Percentiles rank a stretch among this genome's conserved stretches.
phyloP scores from a whole-genome alignment of 2,888 invertebrate species.

The Ypsolopha scabrella region DNA sequence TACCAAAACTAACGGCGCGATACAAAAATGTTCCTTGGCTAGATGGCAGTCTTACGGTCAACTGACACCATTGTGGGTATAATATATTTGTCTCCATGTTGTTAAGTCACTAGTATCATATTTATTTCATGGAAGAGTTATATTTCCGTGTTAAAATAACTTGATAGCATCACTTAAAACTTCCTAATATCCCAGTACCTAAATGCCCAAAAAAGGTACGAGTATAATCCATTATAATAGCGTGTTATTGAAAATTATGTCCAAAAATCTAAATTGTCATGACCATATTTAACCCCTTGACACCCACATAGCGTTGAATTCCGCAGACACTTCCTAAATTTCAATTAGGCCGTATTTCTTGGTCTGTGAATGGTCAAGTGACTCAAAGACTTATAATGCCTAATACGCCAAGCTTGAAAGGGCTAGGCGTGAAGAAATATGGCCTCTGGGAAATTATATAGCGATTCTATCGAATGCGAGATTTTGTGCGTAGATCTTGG shows the following conservation, averaged over 20 bases:
- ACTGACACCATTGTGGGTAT: background rate
- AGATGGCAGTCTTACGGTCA: background rate
- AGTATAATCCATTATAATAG: no score
- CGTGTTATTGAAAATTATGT: no score
- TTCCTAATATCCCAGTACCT: no score
- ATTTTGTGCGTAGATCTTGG: background rate
- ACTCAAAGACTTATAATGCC: conserved; percentile 12
- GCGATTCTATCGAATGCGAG: background rate
- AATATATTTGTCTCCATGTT: background rate
- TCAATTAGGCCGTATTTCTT: conserved; percentile 21
- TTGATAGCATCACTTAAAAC: no score
- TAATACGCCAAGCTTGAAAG: conserved; percentile 6
- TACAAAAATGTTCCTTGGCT: background rate
- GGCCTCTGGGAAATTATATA: background rate
- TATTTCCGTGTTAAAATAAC: no score
- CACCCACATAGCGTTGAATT: background rate
- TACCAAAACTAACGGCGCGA: background rate
- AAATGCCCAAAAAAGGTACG: no score
- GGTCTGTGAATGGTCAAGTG: conserved; percentile 5
- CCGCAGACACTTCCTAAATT: conserved; percentile 27
- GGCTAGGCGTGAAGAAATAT: background rate
- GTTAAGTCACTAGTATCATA: background rate
- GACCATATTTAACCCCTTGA: background rate
- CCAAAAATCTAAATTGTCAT: no score
- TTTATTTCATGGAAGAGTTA: no score